Conservation (phyloP, 1,140 invertebrate genomes). For the Plectrocnemia conspersa region DNA sequence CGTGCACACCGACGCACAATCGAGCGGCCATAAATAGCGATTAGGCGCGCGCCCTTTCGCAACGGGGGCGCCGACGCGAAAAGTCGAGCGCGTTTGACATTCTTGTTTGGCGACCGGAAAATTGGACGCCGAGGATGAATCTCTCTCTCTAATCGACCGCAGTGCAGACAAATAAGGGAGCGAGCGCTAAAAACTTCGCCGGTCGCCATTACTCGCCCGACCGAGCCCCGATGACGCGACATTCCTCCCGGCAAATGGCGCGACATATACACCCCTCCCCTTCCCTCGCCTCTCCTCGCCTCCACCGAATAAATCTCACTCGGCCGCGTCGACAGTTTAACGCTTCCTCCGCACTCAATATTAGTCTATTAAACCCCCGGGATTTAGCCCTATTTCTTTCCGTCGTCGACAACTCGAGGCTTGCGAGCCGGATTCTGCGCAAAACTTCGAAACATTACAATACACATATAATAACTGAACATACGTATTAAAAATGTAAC, state of each 20-base stretch:
- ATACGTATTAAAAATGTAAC: too few species aligned
- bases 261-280: constrained; percentile 32
- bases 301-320: neutral
- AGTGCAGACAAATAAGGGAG: neutral
- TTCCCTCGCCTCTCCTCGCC: constrained; percentile 4
- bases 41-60: constrained; percentile 3
- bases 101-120: constrained; percentile 24
- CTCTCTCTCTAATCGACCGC: neutral
- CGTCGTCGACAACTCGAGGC: neutral
- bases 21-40: too few species aligned
- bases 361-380: constrained; percentile 30
- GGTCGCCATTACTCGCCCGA: constrained; percentile 31
- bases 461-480: too few species aligned
- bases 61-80: neutral
- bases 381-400: constrained; percentile 20
- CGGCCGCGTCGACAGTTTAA: constrained; percentile 22
- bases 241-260: constrained; percentile 33
- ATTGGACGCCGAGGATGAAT: constrained; percentile 12
- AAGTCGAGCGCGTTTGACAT: constrained; percentile 19
- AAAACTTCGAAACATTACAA: too few species aligned
- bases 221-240: constrained; percentile 31
- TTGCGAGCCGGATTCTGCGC: too few species aligned
- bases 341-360: constrained; percentile 34
- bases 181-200: neutral
- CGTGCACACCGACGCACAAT: too few species aligned